A percentile compares a stretch with the other conserved stretches of the same genome.
Evolutionary conservation across 2,113 vertebrate species (phyloP).

Genomic region (Tonatia bakeri): DNA sequence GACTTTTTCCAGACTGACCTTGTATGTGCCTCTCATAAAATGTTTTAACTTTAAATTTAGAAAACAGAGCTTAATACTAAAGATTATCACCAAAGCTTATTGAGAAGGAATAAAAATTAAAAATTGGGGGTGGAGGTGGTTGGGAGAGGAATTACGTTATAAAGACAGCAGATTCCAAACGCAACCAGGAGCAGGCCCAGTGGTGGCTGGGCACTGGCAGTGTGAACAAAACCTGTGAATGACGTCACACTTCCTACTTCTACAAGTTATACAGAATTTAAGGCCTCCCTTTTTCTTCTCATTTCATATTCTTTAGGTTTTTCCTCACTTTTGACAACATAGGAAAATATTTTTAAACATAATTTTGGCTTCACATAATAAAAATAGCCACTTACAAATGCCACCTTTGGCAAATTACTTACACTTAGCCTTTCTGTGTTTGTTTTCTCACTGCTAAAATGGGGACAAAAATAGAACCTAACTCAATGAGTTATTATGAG

Average conservation of each 20-base stretch:
- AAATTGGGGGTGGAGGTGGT: background rate
- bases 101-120: background rate
- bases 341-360: background rate
- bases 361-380: background rate
- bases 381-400: background rate
- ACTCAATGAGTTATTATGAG: background rate
- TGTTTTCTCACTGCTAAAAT: background rate
- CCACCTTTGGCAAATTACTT: background rate
- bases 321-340: background rate
- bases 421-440: background rate
- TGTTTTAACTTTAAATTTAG: background rate
- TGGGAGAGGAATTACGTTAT: background rate
- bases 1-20: too few relatives aligned
- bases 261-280: background rate
- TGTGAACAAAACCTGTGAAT: background rate
- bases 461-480: background rate
- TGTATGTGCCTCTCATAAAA: background rate
- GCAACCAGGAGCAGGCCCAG: background rate
- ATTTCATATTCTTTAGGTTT: background rate
- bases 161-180: too few relatives aligned
- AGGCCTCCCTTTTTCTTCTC: background rate
- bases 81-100: background rate
- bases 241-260: background rate
- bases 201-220: background rate
- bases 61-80: background rate